Conservation (phyloP, 2,113 vertebrate genomes). For the Coturnix japonica region DNA sequence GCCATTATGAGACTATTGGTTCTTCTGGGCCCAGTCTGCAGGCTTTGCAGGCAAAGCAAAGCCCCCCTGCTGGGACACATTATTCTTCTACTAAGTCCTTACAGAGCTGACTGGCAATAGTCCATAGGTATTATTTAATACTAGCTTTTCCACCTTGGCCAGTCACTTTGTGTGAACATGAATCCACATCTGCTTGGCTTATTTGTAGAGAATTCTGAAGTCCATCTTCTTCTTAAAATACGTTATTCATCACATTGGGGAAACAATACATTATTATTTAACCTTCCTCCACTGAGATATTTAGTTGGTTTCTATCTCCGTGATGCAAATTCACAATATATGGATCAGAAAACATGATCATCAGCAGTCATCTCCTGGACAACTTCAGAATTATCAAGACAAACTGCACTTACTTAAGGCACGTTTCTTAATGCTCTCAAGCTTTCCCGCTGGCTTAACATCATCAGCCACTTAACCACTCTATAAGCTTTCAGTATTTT, state of each 20-base stretch:
- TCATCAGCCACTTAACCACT: constrained; percentile 54
- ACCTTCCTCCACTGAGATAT: background rate
- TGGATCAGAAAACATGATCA: constrained; percentile 54
- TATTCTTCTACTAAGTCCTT: background rate
- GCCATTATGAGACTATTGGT: background rate
- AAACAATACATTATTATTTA: background rate
- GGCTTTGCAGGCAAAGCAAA: background rate
- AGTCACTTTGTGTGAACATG: background rate
- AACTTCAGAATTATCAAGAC: constrained; percentile 59
- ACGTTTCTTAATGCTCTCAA: constrained; percentile 46
- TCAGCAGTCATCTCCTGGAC: constrained; percentile 62
- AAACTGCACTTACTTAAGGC: constrained; percentile 52
- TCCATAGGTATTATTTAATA: background rate
- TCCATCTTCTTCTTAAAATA: background rate
- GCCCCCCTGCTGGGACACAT: background rate
- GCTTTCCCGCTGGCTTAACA: constrained; percentile 36
- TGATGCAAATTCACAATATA: constrained; percentile 16
- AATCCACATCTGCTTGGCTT: background rate
- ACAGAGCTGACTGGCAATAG: background rate
- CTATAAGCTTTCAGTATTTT: constrained; percentile 67
- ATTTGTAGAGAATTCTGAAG: background rate
- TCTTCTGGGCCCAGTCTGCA: background rate
- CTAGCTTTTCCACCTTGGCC: background rate
- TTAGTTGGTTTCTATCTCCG: background rate
- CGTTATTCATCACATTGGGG: background rate